Percentiles rank a stretch among this genome's conserved stretches.
Evolutionary conservation across 2,888 invertebrate species (phyloP).

Genomic region (Patella depressa): DNA sequence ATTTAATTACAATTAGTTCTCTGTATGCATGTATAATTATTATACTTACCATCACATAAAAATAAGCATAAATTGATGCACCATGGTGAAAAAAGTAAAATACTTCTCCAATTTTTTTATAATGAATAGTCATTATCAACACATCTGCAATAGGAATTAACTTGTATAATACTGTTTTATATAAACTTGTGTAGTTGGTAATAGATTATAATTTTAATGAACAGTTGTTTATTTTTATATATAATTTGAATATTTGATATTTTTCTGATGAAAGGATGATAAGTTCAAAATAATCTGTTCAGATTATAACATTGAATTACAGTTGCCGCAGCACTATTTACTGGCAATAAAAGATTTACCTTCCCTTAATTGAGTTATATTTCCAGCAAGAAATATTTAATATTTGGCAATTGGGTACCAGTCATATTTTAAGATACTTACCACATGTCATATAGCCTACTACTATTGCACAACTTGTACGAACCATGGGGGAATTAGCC

Average conservation of each 20-base stretch:
- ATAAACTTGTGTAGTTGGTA: no score
- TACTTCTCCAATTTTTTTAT: constrained; percentile 62
- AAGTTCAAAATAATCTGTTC: no score
- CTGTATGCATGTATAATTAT: no score
- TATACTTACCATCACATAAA: constrained; percentile 65
- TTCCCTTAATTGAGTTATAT: background rate
- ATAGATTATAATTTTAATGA: no score
- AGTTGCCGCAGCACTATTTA: no score
- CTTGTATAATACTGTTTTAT: no score
- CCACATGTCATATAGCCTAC: constrained; percentile 66
- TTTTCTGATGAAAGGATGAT: no score
- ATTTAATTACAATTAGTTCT: no score
- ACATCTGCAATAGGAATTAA: constrained; percentile 53
- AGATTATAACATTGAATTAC: no score
- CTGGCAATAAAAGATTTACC: background rate
- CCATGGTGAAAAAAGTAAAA: constrained; percentile 66
- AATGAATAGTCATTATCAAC: constrained; percentile 59
- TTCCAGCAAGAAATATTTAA: no score
- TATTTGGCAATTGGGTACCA: background rate
- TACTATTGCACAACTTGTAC: constrained; percentile 65
- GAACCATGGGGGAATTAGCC: constrained; percentile 61
- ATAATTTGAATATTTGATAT: no score
- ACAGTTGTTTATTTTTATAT: no score
- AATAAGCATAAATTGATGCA: constrained; percentile 69
- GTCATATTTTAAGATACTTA: constrained; percentile 33